These are phyloP conservation scores for Pristionchus pacificus DNA, from an alignment of 1,140 invertebrate genomes.

Conservation along the genomic window DNA sequence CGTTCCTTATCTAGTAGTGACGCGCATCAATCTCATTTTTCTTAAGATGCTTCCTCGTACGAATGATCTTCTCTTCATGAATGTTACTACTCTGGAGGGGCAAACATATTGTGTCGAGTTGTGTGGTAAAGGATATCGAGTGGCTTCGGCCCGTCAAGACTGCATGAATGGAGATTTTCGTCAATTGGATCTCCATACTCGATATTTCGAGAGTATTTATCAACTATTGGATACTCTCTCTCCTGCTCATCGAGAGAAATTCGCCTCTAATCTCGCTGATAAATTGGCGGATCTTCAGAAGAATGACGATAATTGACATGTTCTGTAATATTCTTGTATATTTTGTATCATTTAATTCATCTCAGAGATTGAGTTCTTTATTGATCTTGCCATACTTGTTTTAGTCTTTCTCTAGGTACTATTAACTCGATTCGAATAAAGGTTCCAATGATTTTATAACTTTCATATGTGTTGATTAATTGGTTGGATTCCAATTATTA, in stretches of 20 bases:
- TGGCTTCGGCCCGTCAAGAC: slow-evolving; percentile 21
- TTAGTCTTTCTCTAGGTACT: too few species aligned
- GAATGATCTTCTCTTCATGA: slow-evolving; percentile 24
- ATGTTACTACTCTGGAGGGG: slow-evolving; percentile 24
- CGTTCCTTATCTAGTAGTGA: too few species aligned
- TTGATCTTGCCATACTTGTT: too few species aligned
- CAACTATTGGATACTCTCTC: slow-evolving; percentile 20
- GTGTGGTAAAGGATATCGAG: slow-evolving; percentile 21
- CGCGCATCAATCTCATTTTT: too few species aligned
- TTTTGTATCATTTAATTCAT: too few species aligned
- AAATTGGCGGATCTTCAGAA: not conserved
- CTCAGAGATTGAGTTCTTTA: too few species aligned
- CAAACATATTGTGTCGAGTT: slow-evolving; percentile 28
- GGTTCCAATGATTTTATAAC: too few species aligned
- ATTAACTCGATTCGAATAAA: too few species aligned
- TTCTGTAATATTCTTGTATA: too few species aligned
- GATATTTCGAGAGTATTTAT: slow-evolving; percentile 22
- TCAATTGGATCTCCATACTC: slow-evolving; percentile 19
- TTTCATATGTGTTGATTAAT: too few species aligned
- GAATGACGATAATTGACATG: too few species aligned
- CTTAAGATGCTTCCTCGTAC: slow-evolving; percentile 25
- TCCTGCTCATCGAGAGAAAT: slow-evolving; percentile 9
- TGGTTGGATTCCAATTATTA: too few species aligned
- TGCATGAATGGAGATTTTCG: slow-evolving; percentile 33
- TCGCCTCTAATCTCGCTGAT: not conserved